Conservation (phyloP, 1,140 invertebrate species). For the Lordiphosa stackelbergi region DNA sequence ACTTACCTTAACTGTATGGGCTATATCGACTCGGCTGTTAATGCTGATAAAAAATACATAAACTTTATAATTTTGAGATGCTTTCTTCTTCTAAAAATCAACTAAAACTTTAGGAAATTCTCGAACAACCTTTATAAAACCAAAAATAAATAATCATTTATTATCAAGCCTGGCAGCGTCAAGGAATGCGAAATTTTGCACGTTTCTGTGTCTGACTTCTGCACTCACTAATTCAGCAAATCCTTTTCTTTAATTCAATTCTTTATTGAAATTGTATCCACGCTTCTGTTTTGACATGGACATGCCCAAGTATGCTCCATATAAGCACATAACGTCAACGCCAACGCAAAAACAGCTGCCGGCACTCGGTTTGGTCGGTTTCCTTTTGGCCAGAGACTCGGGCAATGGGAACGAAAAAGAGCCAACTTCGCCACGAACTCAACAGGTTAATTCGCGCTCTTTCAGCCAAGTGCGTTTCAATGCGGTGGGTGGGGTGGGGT, state of each 20-base stretch:
- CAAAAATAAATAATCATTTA: no score
- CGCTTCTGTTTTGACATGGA: conserved; percentile 36
- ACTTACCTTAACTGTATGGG: no score
- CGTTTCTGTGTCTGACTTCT: no score
- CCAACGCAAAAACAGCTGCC: conserved; percentile 30
- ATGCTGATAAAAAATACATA: no score
- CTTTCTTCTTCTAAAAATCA: no score
- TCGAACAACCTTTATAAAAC: no score
- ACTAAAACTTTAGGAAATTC: no score
- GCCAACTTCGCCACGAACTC: conserved; percentile 18
- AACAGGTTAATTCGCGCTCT: conserved; percentile 65
- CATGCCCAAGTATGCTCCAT: conserved; percentile 37
- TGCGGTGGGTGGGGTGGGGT: not conserved
- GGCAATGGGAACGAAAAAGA: conserved; percentile 8
- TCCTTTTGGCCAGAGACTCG: conserved; percentile 19
- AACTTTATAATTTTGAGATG: no score
- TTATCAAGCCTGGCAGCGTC: no score
- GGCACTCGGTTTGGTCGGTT: conserved; percentile 1
- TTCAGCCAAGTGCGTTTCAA: conserved; percentile 35
- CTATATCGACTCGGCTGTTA: no score
- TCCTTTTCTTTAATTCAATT: conserved; percentile 1
- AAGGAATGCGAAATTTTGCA: no score
- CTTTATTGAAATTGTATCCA: not conserved
- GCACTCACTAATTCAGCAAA: not conserved
- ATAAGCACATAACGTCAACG: conserved; percentile 28